Conservation (phyloP, 2,113 vertebrate species). For the Acrocephalus arundinaceus region DNA sequence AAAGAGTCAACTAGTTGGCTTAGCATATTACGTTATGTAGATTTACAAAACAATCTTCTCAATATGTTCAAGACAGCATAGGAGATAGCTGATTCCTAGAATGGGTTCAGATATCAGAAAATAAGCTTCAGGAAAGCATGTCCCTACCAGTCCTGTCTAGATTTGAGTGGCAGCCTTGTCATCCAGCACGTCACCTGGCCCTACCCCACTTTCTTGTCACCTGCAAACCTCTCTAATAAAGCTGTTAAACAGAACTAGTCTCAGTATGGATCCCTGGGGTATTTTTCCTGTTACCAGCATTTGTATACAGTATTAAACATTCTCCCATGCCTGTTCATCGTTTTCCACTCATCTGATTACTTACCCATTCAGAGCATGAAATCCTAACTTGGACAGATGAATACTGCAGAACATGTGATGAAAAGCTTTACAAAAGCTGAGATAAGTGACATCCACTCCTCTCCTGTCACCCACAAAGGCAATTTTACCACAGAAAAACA, state of each 20-base stretch:
- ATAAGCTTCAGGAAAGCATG: background rate
- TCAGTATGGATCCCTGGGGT: background rate
- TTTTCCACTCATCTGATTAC: background rate
- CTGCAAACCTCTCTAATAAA: background rate
- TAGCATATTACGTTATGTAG: background rate
- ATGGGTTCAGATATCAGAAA: background rate
- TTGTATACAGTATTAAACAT: background rate
- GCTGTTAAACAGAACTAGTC: background rate
- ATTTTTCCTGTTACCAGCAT: background rate
- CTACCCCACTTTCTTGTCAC: background rate
- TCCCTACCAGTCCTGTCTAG: background rate
- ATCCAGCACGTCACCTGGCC: background rate
- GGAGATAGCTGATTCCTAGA: background rate
- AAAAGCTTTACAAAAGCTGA: background rate
- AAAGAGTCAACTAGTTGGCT: background rate
- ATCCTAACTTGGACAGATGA: background rate
- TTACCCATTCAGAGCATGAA: background rate
- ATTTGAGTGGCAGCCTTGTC: background rate
- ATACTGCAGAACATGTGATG: background rate
- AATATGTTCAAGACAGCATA: background rate
- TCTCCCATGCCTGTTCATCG: accelerated
- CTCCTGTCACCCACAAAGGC: background rate
- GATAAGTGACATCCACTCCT: background rate
- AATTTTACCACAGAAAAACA: background rate
- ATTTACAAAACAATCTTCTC: background rate